phyloP scores from a whole-genome alignment of 1,140 invertebrate species.

The Trichoplusia ni region DNA sequence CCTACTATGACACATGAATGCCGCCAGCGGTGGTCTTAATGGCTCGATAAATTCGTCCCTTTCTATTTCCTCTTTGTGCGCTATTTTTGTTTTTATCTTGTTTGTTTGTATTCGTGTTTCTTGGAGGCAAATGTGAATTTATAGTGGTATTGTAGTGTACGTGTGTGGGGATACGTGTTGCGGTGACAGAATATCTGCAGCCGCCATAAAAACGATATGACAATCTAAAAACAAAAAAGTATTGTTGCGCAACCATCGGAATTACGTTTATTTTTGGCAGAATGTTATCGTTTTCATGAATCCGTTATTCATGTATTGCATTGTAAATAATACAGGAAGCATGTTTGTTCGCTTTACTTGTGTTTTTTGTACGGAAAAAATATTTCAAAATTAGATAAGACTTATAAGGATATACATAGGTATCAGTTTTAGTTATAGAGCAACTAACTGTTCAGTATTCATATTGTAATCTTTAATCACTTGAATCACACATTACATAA shows the following conservation, averaged over 20 bases:
- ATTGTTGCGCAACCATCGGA: too few relatives aligned
- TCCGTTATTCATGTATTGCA: too few relatives aligned
- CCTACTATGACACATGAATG: conserved; percentile 24
- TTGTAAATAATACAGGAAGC: too few relatives aligned
- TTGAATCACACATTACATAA: not conserved
- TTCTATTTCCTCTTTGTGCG: conserved; percentile 28
- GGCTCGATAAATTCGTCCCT: conserved; percentile 33
- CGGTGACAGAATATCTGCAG: not conserved
- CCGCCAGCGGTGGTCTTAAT: conserved; percentile 22
- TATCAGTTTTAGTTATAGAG: too few relatives aligned
- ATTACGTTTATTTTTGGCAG: too few relatives aligned
- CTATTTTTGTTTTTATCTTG: conserved; percentile 36
- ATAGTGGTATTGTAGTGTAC: conserved; percentile 3
- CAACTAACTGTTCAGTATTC: too few relatives aligned
- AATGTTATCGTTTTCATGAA: too few relatives aligned
- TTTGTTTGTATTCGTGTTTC: conserved; percentile 25
- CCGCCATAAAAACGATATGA: not conserved
- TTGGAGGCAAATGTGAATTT: conserved; percentile 17
- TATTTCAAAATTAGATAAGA: too few relatives aligned
- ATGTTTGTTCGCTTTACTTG: too few relatives aligned
- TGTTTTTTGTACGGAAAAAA: too few relatives aligned
- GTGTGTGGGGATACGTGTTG: not conserved
- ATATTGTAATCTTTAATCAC: not conserved
- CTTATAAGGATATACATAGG: too few relatives aligned
- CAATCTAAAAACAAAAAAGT: not conserved